Evolutionary conservation across 2,113 vertebrate species (phyloP).

Genomic region (Paramormyrops kingsleyae): DNA sequence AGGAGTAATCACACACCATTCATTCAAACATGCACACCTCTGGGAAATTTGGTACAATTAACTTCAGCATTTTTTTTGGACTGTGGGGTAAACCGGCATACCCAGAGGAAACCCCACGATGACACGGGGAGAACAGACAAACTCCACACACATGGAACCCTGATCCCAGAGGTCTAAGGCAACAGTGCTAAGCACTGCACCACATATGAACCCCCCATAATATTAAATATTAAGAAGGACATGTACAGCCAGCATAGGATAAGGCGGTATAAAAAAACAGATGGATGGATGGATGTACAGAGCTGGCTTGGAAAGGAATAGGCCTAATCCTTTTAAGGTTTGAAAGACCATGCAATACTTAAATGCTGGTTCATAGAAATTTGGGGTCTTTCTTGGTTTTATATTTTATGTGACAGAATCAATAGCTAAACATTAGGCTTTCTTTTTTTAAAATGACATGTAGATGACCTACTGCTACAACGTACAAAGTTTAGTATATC

Average conservation of each 20-base stretch:
- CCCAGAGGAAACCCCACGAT: too few relatives aligned
- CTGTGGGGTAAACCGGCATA: too few relatives aligned
- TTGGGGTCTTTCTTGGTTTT: not conserved
- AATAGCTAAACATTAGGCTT: not conserved
- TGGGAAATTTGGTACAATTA: too few relatives aligned
- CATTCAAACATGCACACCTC: too few relatives aligned
- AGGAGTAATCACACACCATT: not conserved
- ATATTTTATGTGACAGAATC: not conserved
- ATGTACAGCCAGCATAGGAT: not conserved
- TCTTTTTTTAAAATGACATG: not conserved
- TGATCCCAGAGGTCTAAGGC: too few relatives aligned
- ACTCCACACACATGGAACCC: too few relatives aligned
- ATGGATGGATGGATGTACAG: not conserved
- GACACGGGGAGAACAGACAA: too few relatives aligned
- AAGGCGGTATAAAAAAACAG: not conserved
- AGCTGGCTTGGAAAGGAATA: not conserved
- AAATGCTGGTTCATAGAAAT: not conserved
- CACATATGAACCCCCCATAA: not conserved
- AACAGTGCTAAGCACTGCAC: too few relatives aligned
- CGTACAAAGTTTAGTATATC: not conserved
- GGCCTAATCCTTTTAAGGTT: not conserved
- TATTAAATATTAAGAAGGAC: not conserved
- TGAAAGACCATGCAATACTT: not conserved
- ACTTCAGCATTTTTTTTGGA: too few relatives aligned
- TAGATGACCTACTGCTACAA: not conserved